Base-by-base conservation (phyloP, 2,797 vertebrate genomes). In the Melanogrammus aeglefinus region DNA sequence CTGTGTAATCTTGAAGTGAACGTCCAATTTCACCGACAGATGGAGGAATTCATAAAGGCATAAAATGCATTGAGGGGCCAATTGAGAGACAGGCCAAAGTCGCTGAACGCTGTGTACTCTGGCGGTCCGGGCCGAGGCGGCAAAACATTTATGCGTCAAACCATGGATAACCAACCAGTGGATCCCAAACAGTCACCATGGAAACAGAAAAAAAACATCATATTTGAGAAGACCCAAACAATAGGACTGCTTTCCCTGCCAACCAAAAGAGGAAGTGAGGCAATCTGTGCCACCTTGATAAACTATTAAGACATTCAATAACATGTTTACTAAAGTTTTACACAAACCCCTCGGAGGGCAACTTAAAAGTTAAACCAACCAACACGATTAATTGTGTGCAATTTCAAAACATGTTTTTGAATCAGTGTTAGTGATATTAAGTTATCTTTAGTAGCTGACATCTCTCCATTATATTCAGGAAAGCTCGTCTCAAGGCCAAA, bases 231-330 rank as follows among this genome's bases (percentile, higher is more conserved):
- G 0, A 21, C 47, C 47, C 47, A 57, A 18, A 21, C 16, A 21
- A 57, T 18, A 57, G 41, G 41, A 44, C 3, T 44, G 41, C 12
- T 57, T 18, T 57, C 47, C 47, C n/a, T 35, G 5, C 4, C 14
- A 35, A 35, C 33, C 38, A 38, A 1, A 74, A 27, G 31, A 77
- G 76, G 9, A 8, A 74, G 77, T 82, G 33, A 57, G 73, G 76
- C 75, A 18, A 79, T 81, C 71, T 24, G 8, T 78, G 87, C 82
- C 83, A 86, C 83, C 80, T 76, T 77, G 31, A 77, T 81, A 78
- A 79, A 79, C 78, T 87, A 85, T 86, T 86, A 92, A 91, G 86
- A 92, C 89, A 88, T 91, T 93, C 85, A 85, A 91, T 90, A 63
- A 14, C 5, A 87, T 81, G 87, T 88, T 39, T 74, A 86, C 80